Evolutionary conservation across 1,140 invertebrate species (phyloP).

Genomic region (Capitella teleta): DNA sequence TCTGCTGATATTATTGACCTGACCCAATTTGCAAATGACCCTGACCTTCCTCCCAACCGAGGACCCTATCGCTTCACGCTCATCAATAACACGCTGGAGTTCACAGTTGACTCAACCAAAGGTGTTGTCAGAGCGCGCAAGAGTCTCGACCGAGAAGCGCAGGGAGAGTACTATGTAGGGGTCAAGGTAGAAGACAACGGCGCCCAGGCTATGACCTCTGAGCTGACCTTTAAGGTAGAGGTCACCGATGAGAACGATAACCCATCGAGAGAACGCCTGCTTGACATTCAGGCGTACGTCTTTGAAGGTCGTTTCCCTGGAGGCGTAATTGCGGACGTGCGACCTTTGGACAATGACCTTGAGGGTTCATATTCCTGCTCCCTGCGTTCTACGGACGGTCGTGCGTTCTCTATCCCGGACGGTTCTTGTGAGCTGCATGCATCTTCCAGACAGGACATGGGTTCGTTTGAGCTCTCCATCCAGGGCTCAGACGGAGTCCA

Average conservation of each 20-base stretch:
- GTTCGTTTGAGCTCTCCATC: constrained; percentile 55
- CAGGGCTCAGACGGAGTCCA: constrained; percentile 78
- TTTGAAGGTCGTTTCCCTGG: constrained; percentile 42
- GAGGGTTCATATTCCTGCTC: constrained; percentile 77
- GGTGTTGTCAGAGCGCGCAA: constrained; percentile 67
- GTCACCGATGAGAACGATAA: constrained; percentile 85
- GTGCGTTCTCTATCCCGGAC: constrained; percentile 57
- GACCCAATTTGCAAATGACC: constrained; percentile 60
- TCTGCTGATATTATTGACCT: constrained; percentile 68
- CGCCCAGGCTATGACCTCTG: constrained; percentile 60
- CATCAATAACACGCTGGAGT: constrained; percentile 65
- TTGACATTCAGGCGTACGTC: constrained; percentile 65
- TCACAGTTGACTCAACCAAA: constrained; percentile 64
- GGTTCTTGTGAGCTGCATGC: constrained; percentile 64
- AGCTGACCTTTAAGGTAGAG: constrained; percentile 66
- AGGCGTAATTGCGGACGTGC: constrained; percentile 79
- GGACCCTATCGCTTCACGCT: constrained; percentile 75
- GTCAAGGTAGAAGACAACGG: constrained; percentile 84
- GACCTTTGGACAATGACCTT: constrained; percentile 78
- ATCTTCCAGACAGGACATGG: constrained; percentile 20
- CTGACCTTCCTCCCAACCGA: constrained; percentile 80
- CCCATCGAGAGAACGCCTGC: constrained; percentile 69
- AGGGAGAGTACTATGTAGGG: constrained; percentile 56
- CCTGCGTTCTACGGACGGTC: constrained; percentile 25
- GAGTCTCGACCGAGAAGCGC: constrained; percentile 69